Base-by-base conservation (phyloP, 1,140 invertebrate species). In the Lanistes nyassanus region DNA sequence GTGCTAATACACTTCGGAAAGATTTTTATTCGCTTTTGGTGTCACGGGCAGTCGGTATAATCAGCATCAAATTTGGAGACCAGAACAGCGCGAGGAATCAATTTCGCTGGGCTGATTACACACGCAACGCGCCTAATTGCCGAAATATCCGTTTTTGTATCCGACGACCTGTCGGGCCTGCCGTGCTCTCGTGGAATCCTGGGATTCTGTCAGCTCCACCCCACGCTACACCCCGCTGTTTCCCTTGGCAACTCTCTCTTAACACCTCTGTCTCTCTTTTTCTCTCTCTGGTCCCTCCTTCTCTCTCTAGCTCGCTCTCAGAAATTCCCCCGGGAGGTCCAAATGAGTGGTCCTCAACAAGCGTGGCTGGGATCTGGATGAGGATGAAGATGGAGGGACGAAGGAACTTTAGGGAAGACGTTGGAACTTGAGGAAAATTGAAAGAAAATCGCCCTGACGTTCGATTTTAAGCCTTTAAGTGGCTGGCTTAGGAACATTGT, bases 121-220 rank as follows among this genome's bases (percentile, higher is more conserved):
- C 65, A 68, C 65, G 37, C 67, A 75, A 75, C 74, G 66, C 34
- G 51, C 65, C 74, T 75, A 75, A 75, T 75, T 75, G 74, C 51
- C 58, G 21, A 53, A 51, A 36, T 47, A 75, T 75, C 66, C 74
- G 65, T 53, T 75, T 67, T 39, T 31, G n/a, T 60, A 31, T 60
- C 56, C 56, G 56, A 60, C n/a, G 29, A 60, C 47, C 47, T 67
- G 65, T 37, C 65, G n/a, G n/a, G 42, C 19, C 42, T 47, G 42
- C 42, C 42, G 42, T 47, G 42, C 42, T 47, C 42, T 47, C 42
- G 42, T 47, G 42, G 42, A 47, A 47, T 47, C 42, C 42, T 47
- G 42, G 42, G 42, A 2, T 47, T 47, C 42, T 47, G 42, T 47
- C 42, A 47, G 42, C 42, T 47, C 42, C 42, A 47, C 42, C 42